phyloP scores from a whole-genome alignment of 2,888 invertebrate genomes.

The Brachyopa scutellaris region DNA sequence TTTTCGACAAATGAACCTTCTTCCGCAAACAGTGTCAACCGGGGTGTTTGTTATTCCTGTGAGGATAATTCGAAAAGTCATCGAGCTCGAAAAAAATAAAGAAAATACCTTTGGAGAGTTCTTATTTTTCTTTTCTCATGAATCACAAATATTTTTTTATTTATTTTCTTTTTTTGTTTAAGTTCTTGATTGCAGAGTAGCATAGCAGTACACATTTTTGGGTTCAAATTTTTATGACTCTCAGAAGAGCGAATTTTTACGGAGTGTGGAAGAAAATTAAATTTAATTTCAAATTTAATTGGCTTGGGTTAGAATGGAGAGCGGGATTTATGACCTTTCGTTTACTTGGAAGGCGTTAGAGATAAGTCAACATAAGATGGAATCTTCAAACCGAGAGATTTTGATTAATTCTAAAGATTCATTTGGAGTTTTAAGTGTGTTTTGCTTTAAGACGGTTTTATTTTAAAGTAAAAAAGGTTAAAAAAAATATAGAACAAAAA shows the following conservation, averaged over 20 bases:
- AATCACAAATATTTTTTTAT: slow-evolving; percentile 14
- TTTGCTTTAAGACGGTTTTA: too few relatives aligned
- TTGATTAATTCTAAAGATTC: too few relatives aligned
- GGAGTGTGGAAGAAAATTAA: neutral
- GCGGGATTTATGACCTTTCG: neutral
- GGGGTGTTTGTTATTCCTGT: neutral
- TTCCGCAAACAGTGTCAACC: neutral
- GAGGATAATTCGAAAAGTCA: slow-evolving; percentile 1
- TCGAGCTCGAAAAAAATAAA: neutral
- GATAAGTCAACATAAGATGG: too few relatives aligned
- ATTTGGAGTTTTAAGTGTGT: too few relatives aligned
- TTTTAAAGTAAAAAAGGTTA: too few relatives aligned
- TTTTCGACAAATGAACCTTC: neutral
- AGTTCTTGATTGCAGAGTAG: slow-evolving; percentile 10
- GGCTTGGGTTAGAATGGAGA: neutral
- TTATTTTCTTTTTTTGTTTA: neutral
- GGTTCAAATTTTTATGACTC: too few relatives aligned
- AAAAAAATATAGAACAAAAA: too few relatives aligned
- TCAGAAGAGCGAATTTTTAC: too few relatives aligned
- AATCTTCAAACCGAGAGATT: too few relatives aligned
- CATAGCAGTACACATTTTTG: too few relatives aligned
- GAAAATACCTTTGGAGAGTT: neutral
- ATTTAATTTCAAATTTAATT: slow-evolving; percentile 12
- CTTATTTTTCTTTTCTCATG: neutral
- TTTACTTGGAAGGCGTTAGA: neutral